Conservation (phyloP, 1,140 invertebrate genomes). For the Drosophila lacteicornis region DNA sequence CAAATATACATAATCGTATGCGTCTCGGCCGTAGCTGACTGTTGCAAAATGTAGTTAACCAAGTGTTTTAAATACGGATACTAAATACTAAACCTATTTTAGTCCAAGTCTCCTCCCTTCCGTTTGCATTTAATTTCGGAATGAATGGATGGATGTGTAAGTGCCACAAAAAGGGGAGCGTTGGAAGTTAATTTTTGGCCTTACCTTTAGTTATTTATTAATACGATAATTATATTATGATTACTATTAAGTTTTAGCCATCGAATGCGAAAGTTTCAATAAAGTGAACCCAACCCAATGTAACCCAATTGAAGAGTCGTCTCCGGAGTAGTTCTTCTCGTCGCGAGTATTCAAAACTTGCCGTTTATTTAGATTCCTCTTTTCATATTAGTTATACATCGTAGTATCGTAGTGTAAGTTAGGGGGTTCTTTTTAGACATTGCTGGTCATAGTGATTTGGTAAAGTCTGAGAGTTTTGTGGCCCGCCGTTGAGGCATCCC, state of each 20-base stretch:
- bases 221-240: conserved; percentile 58
- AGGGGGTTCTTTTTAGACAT: conserved; percentile 47
- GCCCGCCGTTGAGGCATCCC: conserved; percentile 5
- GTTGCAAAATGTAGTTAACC: conserved; percentile 52
- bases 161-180: conserved; percentile 26
- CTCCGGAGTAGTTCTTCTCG: conserved; percentile 51
- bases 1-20: conserved; percentile 41
- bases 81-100: conserved; percentile 18
- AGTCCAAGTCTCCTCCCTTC: conserved; percentile 51
- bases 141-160: conserved; percentile 16
- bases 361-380: conserved; percentile 71
- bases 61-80: conserved; percentile 31
- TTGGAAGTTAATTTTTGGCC: conserved; percentile 69
- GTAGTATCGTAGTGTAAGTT: conserved; percentile 37
- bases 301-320: conserved; percentile 20
- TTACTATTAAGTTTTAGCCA: conserved; percentile 71
- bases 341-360: conserved; percentile 80
- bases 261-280: conserved; percentile 64
- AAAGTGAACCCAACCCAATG: conserved; percentile 43
- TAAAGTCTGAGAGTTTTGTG: conserved; percentile 57
- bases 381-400: conserved; percentile 60
- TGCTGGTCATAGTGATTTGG: conserved; percentile 44
- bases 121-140: conserved; percentile 68
- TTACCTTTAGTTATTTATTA: conserved; percentile 82
- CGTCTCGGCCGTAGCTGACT: conserved; percentile 44